A percentile compares a stretch with the other conserved stretches of the same genome.
Conservation (phyloP, 2,888 invertebrate species). For the Sisyra nigra region DNA sequence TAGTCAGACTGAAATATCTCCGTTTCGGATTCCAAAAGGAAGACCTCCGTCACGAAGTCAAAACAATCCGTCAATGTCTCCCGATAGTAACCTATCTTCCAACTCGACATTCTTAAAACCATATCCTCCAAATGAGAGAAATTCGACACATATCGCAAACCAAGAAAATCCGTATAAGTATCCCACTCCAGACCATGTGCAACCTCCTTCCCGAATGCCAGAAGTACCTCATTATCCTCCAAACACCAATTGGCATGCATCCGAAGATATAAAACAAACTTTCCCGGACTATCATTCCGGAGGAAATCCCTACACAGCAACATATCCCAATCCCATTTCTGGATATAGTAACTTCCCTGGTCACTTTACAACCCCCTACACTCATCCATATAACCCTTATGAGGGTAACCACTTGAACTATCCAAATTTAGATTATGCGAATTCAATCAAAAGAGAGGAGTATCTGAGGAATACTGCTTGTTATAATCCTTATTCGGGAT, state of each 20-base stretch:
- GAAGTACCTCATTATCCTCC: slow-evolving; percentile 8
- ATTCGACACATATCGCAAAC: slow-evolving; percentile 25
- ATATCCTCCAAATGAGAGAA: slow-evolving; percentile 37
- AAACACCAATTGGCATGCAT: slow-evolving; percentile 23
- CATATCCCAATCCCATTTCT: slow-evolving; percentile 14
- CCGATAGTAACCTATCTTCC: slow-evolving; percentile 17
- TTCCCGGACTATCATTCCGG: slow-evolving; percentile 28
- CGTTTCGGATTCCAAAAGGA: slow-evolving; percentile 47
- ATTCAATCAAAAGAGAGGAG: slow-evolving; percentile 35
- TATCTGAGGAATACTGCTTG: slow-evolving; percentile 33
- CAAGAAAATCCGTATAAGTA: slow-evolving; percentile 24
- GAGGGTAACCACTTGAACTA: slow-evolving; percentile 27
- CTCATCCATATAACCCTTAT: slow-evolving; percentile 35
- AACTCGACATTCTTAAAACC: slow-evolving; percentile 44
- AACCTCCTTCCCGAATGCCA: slow-evolving; percentile 4
- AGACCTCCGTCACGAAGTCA: slow-evolving; percentile 43
- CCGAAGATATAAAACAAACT: slow-evolving; percentile 29
- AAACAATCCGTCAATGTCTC: slow-evolving; percentile 29
- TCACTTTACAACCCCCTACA: slow-evolving; percentile 27
- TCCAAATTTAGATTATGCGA: slow-evolving; percentile 26
- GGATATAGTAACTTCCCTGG: slow-evolving; percentile 7
- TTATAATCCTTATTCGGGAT: slow-evolving; percentile 35
- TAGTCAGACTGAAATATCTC: slow-evolving; percentile 31
- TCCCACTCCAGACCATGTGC: slow-evolving; percentile 20
- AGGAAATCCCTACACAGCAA: slow-evolving; percentile 18